Evolutionary conservation across 2,888 invertebrate genomes (phyloP).

Genomic region (Molorchus minor): DNA sequence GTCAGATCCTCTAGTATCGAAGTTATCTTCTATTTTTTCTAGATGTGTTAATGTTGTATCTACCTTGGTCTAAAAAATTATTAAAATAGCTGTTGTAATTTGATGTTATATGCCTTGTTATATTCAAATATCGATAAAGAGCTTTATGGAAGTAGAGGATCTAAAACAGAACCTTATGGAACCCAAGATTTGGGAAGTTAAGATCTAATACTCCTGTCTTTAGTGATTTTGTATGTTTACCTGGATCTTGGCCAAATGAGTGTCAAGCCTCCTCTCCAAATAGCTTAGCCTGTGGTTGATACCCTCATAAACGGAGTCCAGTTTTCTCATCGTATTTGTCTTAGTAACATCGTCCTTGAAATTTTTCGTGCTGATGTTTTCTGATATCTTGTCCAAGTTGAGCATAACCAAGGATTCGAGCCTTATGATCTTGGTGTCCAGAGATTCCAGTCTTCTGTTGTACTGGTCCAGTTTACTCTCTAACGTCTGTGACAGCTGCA

Average conservation of each 20-base stretch:
- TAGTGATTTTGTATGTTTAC: slow-evolving; percentile 49
- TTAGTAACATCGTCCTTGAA: slow-evolving; percentile 61
- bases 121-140: too few species aligned
- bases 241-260: slow-evolving; percentile 57
- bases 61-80: slow-evolving; percentile 51
- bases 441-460: slow-evolving; percentile 60
- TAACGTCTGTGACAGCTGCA: slow-evolving; percentile 56
- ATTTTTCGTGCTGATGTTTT: slow-evolving; percentile 60
- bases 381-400: slow-evolving; percentile 59
- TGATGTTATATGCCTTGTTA: too few species aligned
- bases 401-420: slow-evolving; percentile 58
- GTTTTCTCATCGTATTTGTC: slow-evolving; percentile 59
- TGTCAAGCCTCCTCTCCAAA: slow-evolving; percentile 59
- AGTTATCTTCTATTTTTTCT: slow-evolving; percentile 57
- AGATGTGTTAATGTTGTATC: slow-evolving; percentile 51
- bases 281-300: slow-evolving; percentile 59
- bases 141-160: too few species aligned
- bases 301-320: slow-evolving; percentile 62
- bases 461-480: slow-evolving; percentile 62
- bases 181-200: neutral
- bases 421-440: slow-evolving; percentile 58
- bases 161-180: too few species aligned
- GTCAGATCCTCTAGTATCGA: slow-evolving; percentile 55
- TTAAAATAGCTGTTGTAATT: too few species aligned
- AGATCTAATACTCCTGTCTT: too few species aligned